Evolutionary conservation across 2,113 vertebrate genomes (phyloP).

Genomic region (Macrotus californicus): DNA sequence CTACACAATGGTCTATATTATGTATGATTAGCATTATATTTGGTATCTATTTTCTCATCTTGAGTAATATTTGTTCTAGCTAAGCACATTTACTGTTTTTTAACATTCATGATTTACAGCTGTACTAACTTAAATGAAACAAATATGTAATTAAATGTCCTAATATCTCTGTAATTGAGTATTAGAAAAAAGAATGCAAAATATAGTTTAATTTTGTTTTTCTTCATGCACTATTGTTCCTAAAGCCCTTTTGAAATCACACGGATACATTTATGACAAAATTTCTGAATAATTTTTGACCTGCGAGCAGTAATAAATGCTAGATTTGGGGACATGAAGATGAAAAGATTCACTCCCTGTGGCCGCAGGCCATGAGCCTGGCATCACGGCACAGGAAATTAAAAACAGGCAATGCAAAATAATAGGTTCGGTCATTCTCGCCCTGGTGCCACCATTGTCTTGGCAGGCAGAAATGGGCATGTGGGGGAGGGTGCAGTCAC

Average conservation of each 20-base stretch:
- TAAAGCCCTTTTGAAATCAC: neutral
- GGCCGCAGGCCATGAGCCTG: neutral
- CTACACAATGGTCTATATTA: neutral
- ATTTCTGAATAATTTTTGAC: neutral
- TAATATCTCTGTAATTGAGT: neutral
- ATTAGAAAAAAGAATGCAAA: neutral
- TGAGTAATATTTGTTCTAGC: neutral
- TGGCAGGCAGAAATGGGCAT: neutral
- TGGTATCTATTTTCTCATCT: neutral
- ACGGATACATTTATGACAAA: neutral
- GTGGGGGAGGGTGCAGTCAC: neutral
- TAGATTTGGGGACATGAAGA: neutral
- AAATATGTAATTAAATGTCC: slow-evolving; percentile 6
- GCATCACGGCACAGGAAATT: neutral
- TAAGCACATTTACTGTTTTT: neutral
- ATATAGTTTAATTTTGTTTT: slow-evolving; percentile 7
- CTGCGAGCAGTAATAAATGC: neutral
- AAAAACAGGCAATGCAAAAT: neutral
- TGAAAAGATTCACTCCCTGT: neutral
- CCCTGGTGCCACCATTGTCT: neutral
- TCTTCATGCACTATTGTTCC: neutral
- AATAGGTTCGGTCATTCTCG: neutral
- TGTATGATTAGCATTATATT: neutral
- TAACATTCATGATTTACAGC: neutral
- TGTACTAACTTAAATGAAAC: slow-evolving; percentile 26